Conservation (phyloP, 2,888 invertebrate genomes). For the Andricus curvator region DNA sequence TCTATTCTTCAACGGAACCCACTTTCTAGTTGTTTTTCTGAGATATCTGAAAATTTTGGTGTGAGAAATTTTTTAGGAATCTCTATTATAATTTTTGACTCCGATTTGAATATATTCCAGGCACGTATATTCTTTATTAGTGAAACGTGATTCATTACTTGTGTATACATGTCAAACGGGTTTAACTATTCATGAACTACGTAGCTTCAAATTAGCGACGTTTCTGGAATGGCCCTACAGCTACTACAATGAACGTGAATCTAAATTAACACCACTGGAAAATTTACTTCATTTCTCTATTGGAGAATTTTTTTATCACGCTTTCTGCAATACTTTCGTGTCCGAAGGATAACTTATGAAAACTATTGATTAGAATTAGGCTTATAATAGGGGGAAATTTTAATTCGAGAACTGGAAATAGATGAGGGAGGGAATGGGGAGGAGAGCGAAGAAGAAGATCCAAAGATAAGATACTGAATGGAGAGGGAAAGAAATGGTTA, state of each 20-base stretch:
- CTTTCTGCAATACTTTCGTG: too few relatives aligned
- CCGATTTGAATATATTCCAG: neutral
- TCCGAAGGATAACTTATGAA: too few relatives aligned
- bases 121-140: neutral
- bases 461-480: too few relatives aligned
- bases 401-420: too few relatives aligned
- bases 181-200: slow-evolving; percentile 24
- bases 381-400: too few relatives aligned
- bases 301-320: neutral
- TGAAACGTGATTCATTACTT: neutral
- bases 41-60: too few relatives aligned
- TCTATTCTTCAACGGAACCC: neutral
- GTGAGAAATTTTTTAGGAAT: neutral
- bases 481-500: too few relatives aligned
- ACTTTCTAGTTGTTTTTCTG: too few relatives aligned
- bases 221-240: neutral
- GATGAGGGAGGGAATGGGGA: too few relatives aligned
- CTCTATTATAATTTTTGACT: neutral
- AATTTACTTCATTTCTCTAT: too few relatives aligned
- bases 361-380: too few relatives aligned
- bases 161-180: neutral
- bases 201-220: slow-evolving; percentile 8
- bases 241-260: neutral
- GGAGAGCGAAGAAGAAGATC: too few relatives aligned
- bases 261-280: neutral